Percentiles rank a stretch among this genome's conserved stretches.
phyloP scores from a whole-genome alignment of 2,797 vertebrate species.

The Enteromius fasciolatus region DNA sequence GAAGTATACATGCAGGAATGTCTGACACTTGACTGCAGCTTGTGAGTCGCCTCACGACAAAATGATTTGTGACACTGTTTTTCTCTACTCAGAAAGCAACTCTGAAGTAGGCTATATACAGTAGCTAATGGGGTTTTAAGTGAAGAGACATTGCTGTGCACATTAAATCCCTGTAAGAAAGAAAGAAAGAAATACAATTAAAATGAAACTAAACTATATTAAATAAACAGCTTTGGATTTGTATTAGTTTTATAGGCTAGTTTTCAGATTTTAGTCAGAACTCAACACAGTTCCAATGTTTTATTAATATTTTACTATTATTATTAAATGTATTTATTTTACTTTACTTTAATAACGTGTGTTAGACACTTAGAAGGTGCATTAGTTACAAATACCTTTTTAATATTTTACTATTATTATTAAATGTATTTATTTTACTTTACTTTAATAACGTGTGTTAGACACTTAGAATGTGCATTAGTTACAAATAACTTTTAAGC shows the following conservation, averaged over 20 bases:
- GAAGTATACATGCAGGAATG: slow-evolving; percentile 29
- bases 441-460: background rate
- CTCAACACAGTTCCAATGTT: background rate
- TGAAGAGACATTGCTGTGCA: background rate
- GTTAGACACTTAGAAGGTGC: background rate
- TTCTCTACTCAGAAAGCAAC: slow-evolving; percentile 3
- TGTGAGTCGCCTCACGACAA: slow-evolving; percentile 48
- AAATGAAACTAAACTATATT: background rate
- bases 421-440: background rate
- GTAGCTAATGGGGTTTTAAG: background rate
- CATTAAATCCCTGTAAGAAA: background rate
- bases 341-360: background rate
- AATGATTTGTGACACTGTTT: slow-evolving; percentile 48
- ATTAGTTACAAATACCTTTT: background rate
- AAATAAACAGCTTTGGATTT: background rate
- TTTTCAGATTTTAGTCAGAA: background rate
- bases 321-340: background rate
- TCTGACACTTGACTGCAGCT: slow-evolving; percentile 51
- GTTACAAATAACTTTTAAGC: background rate
- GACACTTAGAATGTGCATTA: background rate
- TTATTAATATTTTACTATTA: background rate
- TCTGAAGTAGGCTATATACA: background rate
- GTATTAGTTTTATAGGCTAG: background rate
- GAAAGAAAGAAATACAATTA: too few relatives aligned
- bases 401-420: background rate